Base-by-base conservation (phyloP, 1,140 invertebrate genomes). In the Drosophila suzukii region DNA sequence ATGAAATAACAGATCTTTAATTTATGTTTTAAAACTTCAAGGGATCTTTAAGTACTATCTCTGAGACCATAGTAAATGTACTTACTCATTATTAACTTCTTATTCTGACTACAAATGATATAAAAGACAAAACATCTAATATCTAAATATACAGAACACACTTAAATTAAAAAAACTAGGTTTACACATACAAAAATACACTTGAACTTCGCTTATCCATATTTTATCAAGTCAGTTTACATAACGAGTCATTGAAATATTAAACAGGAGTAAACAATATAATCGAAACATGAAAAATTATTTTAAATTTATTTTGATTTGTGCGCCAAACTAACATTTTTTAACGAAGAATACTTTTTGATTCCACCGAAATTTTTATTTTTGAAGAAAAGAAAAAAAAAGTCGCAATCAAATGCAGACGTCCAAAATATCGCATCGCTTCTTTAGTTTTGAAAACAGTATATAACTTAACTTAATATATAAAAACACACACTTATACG, bases 51-150 rank as follows among this genome's bases (percentile, higher is more conserved):
- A 66, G 38, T n/a, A 20, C 30, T 6, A 30, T 68, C 34, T 32
- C 38, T 47, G 51, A 56, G 41, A 56, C 39, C 41, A 70, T 66
- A 66, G 41, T 41, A 51, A 3, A 34, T 34, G 8, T 36, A 66
- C 38, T 53, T 30, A 65, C 38, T 46, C 27, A 70, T 56, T 70
- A 47, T 44, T 32, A 51, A 24, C 51, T 34, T 58, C 32, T 67
- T 68, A 68, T 68, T 39, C 36, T 53, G 59, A 55, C 15, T 38
- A 58, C 30, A 36, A 30, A 11, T 27, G 24, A 44, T 44, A 55
- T 20, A 55, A 57, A 65, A 15, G 15, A 68, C 49, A 30, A 34
- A 49, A 39, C 34, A 50, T 20, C 13, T 47, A 46, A 66, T 67
- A 49, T 65, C 32, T n/a, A 44, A 34, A 36, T 30, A 65, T 44